Base-by-base conservation (phyloP, 2,113 vertebrate genomes). In the Laterallus jamaicensis region DNA sequence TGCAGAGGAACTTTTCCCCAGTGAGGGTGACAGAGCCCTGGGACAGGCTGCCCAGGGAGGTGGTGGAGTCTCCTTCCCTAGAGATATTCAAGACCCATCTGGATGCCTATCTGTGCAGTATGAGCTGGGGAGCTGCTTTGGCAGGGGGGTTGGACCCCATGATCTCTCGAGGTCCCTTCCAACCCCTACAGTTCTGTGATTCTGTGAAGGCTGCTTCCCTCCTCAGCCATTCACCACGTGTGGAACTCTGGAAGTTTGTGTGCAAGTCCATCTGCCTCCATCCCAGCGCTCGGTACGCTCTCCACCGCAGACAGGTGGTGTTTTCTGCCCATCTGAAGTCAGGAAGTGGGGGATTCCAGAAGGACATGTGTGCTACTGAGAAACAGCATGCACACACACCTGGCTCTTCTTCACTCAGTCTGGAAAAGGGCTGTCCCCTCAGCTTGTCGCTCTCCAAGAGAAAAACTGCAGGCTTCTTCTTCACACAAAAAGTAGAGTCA, bases 311-410 rank as follows among this genome's bases (percentile, higher is more conserved):
- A 25, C 1, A 4, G 44, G 25, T 12, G 13, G 73, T 10, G 12
- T 19, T 29, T 68, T 77, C 84, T 37, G 35, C 35, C 31, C 0
- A 1, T 35, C 42, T 59, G 17, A 15, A 32, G 11, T 14, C 9
- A 11, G 15, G 8, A 28, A 1, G 5, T 1, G 42, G 13, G 28
- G 52, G 21, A 58, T 40, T 19, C 71, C 14, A 7, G 29, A 29
- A 50, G 29, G 42, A 59, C 21, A 24, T 4, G 8, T 5, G 31
- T 20, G 49, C 26, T 4, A 10, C 39, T 37, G 15, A 18, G 9
- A 28, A 2, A 29, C 8, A 4, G 22, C 7, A 3, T 1, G 4
- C 13, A 13, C 4, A 0, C 22, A 1, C 1, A 24, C 42, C 44
- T 10, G 37, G 31, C 35, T 60, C 12, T 67, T 25, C 31, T 12